Base-by-base conservation (phyloP, 2,888 invertebrate species). In the Anodontia alba region DNA sequence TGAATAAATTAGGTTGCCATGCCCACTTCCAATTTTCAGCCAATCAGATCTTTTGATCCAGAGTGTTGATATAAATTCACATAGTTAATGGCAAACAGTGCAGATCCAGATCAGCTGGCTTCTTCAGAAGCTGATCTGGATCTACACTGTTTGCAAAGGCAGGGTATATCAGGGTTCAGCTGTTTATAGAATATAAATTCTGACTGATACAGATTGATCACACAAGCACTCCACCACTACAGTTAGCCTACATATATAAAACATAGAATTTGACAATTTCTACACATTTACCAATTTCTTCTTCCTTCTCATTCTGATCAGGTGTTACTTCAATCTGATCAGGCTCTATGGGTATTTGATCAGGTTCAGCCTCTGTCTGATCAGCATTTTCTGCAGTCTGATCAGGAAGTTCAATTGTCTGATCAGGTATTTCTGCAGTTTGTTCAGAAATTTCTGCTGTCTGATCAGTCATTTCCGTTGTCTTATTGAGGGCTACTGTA, bases 281-380 rank as follows among this genome's bases (percentile, higher is more conserved):
- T 62, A 62, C 62, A 62, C 31, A 62, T 33, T 62, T 62, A 62
- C 62, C 62, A 62, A 62, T 62, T 62, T 62, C 62, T 20, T 62
- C 62, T 17, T 62, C 62, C 20, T 33, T 31, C 62, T 54, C 54
- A 20, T 62, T 62, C 62, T 62, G 62, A 62, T 62, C 62, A 62
- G 17, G 17, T 1, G 7, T 26, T 29, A 62, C 62, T 8, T 3
- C 26, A 26, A 5, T 54, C 33, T 62, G 31, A 62, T 62, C 62
- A 62, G 62, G 62, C 17, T 62, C 62, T 12, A 33, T 33, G 17
- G 33, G 10, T 20, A 15, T 62, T 1, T 62, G 62, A 62, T 62
- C 62, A 62, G 62, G 62, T 33, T 62, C 62, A 12, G 29, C 62
- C 2, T 8, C 62, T 62, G 62, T 62, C 62, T 62, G 62, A 62